phyloP scores from a whole-genome alignment of 2,888 invertebrate species.

The Agrilus cyanescens region DNA sequence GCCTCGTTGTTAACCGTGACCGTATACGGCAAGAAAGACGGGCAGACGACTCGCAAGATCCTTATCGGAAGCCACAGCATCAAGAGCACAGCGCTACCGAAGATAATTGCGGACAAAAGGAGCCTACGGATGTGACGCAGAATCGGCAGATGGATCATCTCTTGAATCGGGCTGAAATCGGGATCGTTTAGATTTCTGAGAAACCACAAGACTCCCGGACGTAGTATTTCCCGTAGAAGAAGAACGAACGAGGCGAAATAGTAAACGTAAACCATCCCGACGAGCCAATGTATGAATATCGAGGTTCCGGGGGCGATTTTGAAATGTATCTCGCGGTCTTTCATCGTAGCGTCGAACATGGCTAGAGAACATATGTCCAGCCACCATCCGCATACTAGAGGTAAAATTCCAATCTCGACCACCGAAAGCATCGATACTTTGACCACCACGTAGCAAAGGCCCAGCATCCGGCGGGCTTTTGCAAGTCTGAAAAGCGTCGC shows the following conservation, averaged over 20 bases:
- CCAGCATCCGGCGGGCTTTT: constrained; percentile 72
- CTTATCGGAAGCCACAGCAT: constrained; percentile 94
- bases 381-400: constrained; percentile 98
- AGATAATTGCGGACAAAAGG: constrained; percentile 86
- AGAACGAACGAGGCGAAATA: constrained; percentile 97
- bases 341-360: constrained; percentile 79
- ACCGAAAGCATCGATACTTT: constrained; percentile 90
- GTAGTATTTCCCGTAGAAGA: constrained; percentile 79
- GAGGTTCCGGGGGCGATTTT: constrained; percentile 89
- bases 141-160: constrained; percentile 97
- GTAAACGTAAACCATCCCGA: constrained; percentile 98
- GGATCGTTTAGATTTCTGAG: constrained; percentile 96
- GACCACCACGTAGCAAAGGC: constrained; percentile 83
- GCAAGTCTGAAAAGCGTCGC: constrained; percentile 71
- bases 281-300: constrained; percentile 97
- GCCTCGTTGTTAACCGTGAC: constrained; percentile 73
- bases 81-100: constrained; percentile 89
- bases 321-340: constrained; percentile 79
- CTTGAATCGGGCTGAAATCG: constrained; percentile 97
- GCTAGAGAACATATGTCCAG: constrained; percentile 92
- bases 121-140: constrained; percentile 81
- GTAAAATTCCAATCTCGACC: constrained; percentile 94
- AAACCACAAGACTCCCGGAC: constrained; percentile 98
- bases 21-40: constrained; percentile 89
- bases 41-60: constrained; percentile 67